Evolutionary conservation across 2,797 vertebrate genomes (phyloP).

Genomic region (Sciurus vulgaris): DNA sequence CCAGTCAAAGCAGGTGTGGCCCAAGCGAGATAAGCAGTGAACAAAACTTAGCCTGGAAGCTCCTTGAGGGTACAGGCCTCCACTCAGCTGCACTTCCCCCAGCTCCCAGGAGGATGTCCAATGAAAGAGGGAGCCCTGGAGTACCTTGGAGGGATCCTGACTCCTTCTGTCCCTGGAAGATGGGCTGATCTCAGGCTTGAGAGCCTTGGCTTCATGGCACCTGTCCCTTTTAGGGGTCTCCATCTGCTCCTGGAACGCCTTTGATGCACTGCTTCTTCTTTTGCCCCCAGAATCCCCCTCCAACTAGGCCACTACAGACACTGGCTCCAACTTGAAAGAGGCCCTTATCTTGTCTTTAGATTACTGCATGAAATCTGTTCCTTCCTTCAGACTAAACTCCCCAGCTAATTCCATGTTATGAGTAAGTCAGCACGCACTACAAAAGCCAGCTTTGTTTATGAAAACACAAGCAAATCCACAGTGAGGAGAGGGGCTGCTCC

Average conservation of each 20-base stretch:
- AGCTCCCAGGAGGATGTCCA: conserved; percentile 2
- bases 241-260: conserved; percentile 48
- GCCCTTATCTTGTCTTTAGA: conserved; percentile 81
- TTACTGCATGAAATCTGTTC: conserved; percentile 83
- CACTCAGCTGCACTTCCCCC: not conserved
- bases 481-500: conserved; percentile 51
- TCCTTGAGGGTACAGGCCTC: conserved; percentile 25
- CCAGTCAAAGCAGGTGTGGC: not conserved
- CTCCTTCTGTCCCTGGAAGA: not conserved
- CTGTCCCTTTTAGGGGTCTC: conserved; percentile 68
- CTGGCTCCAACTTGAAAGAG: conserved; percentile 82
- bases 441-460: conserved; percentile 65
- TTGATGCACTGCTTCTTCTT: conserved; percentile 34
- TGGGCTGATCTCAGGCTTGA: not conserved
- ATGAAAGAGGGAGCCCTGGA: not conserved
- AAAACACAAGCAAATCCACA: conserved; percentile 72
- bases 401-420: conserved; percentile 73
- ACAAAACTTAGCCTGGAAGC: not conserved
- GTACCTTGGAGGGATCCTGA: not conserved
- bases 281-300: not conserved
- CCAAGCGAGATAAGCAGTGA: not conserved
- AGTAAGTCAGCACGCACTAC: conserved; percentile 76
- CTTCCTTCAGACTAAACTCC: conserved; percentile 87
- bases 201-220: conserved; percentile 35
- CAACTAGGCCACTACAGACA: conserved; percentile 71